Conservation (phyloP, 2,888 invertebrate species). For the Lacanobia oleracea region DNA sequence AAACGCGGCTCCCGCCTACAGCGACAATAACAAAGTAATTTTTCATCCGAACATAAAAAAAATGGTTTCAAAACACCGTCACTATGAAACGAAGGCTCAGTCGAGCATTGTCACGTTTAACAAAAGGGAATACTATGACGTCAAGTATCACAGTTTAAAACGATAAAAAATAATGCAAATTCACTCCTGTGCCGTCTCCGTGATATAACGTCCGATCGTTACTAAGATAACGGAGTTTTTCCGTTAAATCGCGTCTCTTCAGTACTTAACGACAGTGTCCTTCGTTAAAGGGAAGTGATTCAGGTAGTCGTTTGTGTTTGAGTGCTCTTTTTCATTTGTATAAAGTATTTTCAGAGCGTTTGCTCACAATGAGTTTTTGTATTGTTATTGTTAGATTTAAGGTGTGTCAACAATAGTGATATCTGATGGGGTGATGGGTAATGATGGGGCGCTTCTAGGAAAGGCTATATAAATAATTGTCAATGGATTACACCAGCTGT, state of each 20-base stretch:
- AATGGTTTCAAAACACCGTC: slow-evolving; percentile 76
- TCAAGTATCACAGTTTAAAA: slow-evolving; percentile 82
- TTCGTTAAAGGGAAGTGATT: slow-evolving; percentile 85
- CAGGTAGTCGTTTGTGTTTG: slow-evolving; percentile 85
- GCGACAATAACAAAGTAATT: slow-evolving; percentile 82
- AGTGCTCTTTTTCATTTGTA: slow-evolving; percentile 86
- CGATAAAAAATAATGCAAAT: slow-evolving; percentile 89
- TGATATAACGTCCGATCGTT: slow-evolving; percentile 85
- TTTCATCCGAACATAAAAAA: slow-evolving; percentile 79
- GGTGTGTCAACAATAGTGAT: slow-evolving; percentile 32
- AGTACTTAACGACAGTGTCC: slow-evolving; percentile 82
- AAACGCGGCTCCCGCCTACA: slow-evolving; percentile 27
- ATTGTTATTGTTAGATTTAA: slow-evolving; percentile 75
- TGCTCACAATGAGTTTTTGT: slow-evolving; percentile 75
- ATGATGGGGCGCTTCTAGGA: not conserved
- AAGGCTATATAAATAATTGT: not conserved
- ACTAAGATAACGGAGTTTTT: slow-evolving; percentile 86
- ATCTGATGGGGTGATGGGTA: slow-evolving; percentile 55
- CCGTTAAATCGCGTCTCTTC: slow-evolving; percentile 85
- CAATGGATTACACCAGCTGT: not conserved
- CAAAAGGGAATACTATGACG: slow-evolving; percentile 77
- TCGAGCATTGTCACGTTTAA: slow-evolving; percentile 80
- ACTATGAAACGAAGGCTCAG: slow-evolving; percentile 79
- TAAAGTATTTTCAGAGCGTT: slow-evolving; percentile 74
- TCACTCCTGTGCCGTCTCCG: slow-evolving; percentile 77